Percentiles rank a stretch among this genome's conserved stretches.
phyloP scores from a whole-genome alignment of 2,797 vertebrate genomes.

The Eleutherodactylus coqui region DNA sequence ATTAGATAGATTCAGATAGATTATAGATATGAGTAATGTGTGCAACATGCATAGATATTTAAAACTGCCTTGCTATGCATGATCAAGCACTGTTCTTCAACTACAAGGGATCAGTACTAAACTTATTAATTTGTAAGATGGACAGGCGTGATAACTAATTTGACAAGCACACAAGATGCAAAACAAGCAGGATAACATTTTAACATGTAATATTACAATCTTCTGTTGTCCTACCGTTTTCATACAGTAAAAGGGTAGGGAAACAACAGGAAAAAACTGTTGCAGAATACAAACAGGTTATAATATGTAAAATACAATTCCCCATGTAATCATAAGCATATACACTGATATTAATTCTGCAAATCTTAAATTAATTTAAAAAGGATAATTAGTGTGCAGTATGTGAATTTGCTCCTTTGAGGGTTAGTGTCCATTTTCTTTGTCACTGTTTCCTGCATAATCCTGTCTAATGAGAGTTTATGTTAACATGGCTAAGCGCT shows the following conservation, averaged over 20 bases:
- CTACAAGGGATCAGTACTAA: conserved; percentile 37
- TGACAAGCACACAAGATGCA: conserved; percentile 48
- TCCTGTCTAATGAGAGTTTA: conserved; percentile 96
- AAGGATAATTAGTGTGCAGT: conserved; percentile 82
- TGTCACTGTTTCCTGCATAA: conserved; percentile 89
- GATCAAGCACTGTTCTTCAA: conserved; percentile 45
- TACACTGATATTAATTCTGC: conserved; percentile 64
- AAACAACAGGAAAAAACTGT: conserved; percentile 58
- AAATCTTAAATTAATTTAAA: conserved; percentile 80
- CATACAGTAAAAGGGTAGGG: conserved; percentile 22
- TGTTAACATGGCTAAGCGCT: conserved; percentile 96
- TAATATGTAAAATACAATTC: conserved; percentile 66
- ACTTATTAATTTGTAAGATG: conserved; percentile 55
- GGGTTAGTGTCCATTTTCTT: conserved; percentile 90
- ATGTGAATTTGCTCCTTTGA: conserved; percentile 79
- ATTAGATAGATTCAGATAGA: no score
- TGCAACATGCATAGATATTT: neutral
- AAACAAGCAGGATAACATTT: conserved; percentile 52
- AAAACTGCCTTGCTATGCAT: conserved; percentile 34
- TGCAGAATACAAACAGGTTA: conserved; percentile 71
- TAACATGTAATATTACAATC: conserved; percentile 56
- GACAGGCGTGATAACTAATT: conserved; percentile 49
- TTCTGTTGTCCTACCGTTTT: conserved; percentile 37
- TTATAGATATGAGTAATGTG: no score
- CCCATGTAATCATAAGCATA: conserved; percentile 64